Conservation (phyloP, 2,888 invertebrate species). For the Sacculina carcini region DNA sequence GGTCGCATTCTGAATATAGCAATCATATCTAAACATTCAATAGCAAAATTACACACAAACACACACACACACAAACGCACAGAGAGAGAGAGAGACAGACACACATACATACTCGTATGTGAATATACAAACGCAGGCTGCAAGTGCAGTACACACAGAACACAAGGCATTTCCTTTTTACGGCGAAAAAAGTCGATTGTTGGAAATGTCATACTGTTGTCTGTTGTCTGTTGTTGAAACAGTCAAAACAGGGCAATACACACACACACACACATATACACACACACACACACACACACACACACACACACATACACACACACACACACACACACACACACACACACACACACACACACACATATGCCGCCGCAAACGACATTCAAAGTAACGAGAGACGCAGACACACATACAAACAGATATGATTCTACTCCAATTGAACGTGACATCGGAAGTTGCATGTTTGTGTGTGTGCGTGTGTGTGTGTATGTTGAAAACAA, state of each 20-base stretch:
- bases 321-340: not conserved
- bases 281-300: conserved; percentile 1
- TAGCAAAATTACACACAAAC: too few relatives aligned
- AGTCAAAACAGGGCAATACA: too few relatives aligned
- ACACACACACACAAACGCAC: too few relatives aligned
- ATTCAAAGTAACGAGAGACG: not conserved
- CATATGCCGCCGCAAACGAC: not conserved
- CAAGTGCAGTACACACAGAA: too few relatives aligned
- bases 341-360: too few relatives aligned
- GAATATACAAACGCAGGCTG: too few relatives aligned
- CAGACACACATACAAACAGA: not conserved
- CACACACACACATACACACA: not conserved
- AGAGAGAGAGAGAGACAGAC: conserved; percentile 1
- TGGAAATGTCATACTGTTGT: too few relatives aligned
- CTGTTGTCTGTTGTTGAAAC: too few relatives aligned
- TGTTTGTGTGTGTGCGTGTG: not conserved
- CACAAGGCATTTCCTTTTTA: too few relatives aligned
- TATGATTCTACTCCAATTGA: not conserved
- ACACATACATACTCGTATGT: conserved; percentile 4
- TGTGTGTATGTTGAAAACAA: conserved; percentile 1
- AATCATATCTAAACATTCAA: not conserved
- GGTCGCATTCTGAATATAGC: too few relatives aligned
- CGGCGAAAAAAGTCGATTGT: too few relatives aligned
- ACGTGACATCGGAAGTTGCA: not conserved
- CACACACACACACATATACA: too few relatives aligned